Base-by-base conservation (phyloP, 2,888 invertebrate species). In the Mesorhabditis sp. region DNA sequence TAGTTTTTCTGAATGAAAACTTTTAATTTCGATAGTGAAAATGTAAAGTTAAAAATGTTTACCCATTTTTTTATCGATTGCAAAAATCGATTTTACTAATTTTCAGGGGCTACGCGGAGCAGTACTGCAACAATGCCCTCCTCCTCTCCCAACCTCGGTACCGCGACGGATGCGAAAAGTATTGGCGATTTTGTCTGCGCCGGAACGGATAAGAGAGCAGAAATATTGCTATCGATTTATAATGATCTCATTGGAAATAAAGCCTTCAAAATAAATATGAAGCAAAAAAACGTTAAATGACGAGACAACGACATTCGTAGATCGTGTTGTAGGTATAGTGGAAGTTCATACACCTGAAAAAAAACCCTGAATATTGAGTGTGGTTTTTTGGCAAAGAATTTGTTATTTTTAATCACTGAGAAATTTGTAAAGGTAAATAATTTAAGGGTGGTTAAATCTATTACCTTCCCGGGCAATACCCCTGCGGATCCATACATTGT, bases 81-180 rank as follows among this genome's bases (percentile, higher is more conserved):
- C 28, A 28, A 28, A 28, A 28, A 28, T 28, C 28, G 28, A 28
- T 28, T 28, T 28, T 2, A 15, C 41, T 43, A 10, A 45, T 4
- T 65, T 72, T 65, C 74, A 74, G 78, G 7, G 74, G 72, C 50
- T 83, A 83, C 67, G 83, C 83, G 7, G 66, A 72, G 43, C 74
- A 71, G 41, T 83, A 83, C 70, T 83, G 83, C 69, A 74, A 72
- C 62, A 83, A 83, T 66, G 77, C 81, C 5, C 65, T 82, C 5
- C 72, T 82, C 43, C 75, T 82, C 3, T 69, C 78, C 2, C 79
- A 80, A 58, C 50, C 75, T 1, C 77, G 75, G 58, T 80, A 83
- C 61, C 70, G 82, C n/a, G 74, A 78, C 7, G 82, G 80, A 3
- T 83, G 83, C 67, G 78, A 79, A 15, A 80, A 81, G 67, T 83